These are phyloP conservation scores for Enoplosus armatus DNA, from an alignment of 2,797 vertebrate species.

Conservation along the genomic window DNA sequence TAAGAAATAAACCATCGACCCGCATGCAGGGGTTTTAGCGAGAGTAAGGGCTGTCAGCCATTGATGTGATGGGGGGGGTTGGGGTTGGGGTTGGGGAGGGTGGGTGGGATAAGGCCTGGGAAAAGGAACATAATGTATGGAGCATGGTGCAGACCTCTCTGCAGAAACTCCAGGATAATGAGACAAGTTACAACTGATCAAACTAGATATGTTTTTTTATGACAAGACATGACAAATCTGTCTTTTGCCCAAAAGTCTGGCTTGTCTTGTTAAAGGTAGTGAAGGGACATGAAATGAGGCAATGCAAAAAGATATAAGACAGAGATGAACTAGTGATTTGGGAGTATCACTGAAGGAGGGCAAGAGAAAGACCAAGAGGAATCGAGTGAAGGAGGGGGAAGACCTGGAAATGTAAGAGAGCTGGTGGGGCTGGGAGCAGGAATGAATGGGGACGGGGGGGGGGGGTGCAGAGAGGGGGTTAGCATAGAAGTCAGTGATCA, in stretches of 20 bases:
- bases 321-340: background rate
- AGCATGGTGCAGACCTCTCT: slow-evolving; percentile 43
- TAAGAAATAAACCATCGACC: slow-evolving; percentile 79
- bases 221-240: background rate
- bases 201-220: slow-evolving; percentile 13
- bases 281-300: too few species aligned
- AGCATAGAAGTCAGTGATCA: slow-evolving; percentile 79
- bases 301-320: background rate
- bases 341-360: background rate
- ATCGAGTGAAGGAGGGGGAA: slow-evolving; percentile 10
- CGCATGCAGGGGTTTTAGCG: slow-evolving; percentile 71
- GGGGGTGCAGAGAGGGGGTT: slow-evolving; percentile 39
- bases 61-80: slow-evolving; percentile 67
- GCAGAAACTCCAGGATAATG: slow-evolving; percentile 45
- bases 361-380: slow-evolving; percentile 15
- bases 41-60: slow-evolving; percentile 72
- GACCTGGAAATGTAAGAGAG: slow-evolving; percentile 45
- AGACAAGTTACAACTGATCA: slow-evolving; percentile 39
- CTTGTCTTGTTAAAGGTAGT: slow-evolving; percentile 9
- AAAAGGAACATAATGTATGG: slow-evolving; percentile 47
- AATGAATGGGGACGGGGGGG: slow-evolving; percentile 28
- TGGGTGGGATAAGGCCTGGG: slow-evolving; percentile 43
- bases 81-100: slow-evolving; percentile 33
- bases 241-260: too few species aligned
- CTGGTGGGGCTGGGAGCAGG: slow-evolving; percentile 23